Conservation (phyloP, 2,113 vertebrate genomes). For the Penelope pileata region DNA sequence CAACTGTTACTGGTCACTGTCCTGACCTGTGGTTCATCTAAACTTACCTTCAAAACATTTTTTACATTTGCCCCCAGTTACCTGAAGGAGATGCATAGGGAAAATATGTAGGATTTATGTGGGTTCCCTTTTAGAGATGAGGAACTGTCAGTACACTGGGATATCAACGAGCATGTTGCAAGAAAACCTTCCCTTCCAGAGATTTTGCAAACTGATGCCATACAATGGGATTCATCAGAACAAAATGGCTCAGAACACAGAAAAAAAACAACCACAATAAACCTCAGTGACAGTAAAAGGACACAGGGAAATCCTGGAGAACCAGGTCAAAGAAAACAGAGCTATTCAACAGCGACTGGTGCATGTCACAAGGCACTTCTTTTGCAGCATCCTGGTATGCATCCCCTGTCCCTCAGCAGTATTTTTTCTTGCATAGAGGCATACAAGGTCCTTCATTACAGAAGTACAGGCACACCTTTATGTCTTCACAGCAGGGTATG, state of each 20-base stretch:
- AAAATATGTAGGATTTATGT: neutral
- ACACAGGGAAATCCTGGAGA: neutral
- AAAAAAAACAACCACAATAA: neutral
- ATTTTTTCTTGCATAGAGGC: neutral
- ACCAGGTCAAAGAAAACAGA: neutral
- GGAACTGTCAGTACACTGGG: neutral
- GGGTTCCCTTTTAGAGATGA: fast-evolving
- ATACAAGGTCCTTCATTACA: no score
- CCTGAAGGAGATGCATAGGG: neutral
- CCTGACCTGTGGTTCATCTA: neutral
- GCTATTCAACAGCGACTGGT: neutral
- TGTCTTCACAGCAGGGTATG: neutral
- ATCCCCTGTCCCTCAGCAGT: neutral
- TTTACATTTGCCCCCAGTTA: neutral
- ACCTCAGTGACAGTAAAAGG: neutral
- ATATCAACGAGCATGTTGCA: neutral
- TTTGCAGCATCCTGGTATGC: neutral
- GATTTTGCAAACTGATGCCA: neutral
- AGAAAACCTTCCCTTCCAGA: neutral
- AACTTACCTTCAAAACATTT: neutral
- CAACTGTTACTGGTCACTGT: neutral
- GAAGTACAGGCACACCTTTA: no score
- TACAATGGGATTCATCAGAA: neutral
- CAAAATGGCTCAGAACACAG: neutral
- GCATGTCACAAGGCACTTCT: neutral